phyloP scores from a whole-genome alignment of 2,797 vertebrate species.

The Aulostomus chinensis region DNA sequence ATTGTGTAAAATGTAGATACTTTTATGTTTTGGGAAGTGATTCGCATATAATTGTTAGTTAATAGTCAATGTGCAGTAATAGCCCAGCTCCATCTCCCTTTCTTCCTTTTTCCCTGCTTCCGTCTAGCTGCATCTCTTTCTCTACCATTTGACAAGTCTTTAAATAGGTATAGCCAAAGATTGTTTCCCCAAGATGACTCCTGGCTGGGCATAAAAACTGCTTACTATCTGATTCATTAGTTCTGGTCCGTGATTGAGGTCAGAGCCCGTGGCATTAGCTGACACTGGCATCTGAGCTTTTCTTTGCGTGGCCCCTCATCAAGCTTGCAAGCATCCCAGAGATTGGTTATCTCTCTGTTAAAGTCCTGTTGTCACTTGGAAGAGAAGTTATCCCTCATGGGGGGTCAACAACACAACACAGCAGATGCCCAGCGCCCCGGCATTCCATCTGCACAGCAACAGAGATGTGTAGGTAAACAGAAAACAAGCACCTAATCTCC shows the following conservation, averaged over 20 bases:
- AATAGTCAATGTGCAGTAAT: too few relatives aligned
- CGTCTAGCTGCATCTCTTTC: constrained; percentile 25
- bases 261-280: constrained; percentile 56
- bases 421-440: constrained; percentile 57
- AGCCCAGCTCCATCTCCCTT: neutral
- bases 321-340: constrained; percentile 31
- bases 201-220: constrained; percentile 64
- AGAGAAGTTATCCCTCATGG: constrained; percentile 58
- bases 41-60: too few relatives aligned
- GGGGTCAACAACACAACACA: constrained; percentile 47
- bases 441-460: constrained; percentile 70
- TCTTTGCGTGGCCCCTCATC: constrained; percentile 22
- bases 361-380: constrained; percentile 68
- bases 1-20: too few relatives aligned
- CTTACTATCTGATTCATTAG: constrained; percentile 75
- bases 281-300: constrained; percentile 50
- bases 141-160: constrained; percentile 66
- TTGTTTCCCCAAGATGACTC: constrained; percentile 63
- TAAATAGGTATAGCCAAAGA: constrained; percentile 76
- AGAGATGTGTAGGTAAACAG: constrained; percentile 70
- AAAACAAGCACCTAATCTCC: constrained; percentile 75
- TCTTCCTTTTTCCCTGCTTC: neutral
- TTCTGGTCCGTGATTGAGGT: constrained; percentile 72
- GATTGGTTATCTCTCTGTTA: constrained; percentile 62
- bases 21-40: too few relatives aligned